Conservation (phyloP, 2,113 vertebrate genomes). For the Chaetodon auriga region DNA sequence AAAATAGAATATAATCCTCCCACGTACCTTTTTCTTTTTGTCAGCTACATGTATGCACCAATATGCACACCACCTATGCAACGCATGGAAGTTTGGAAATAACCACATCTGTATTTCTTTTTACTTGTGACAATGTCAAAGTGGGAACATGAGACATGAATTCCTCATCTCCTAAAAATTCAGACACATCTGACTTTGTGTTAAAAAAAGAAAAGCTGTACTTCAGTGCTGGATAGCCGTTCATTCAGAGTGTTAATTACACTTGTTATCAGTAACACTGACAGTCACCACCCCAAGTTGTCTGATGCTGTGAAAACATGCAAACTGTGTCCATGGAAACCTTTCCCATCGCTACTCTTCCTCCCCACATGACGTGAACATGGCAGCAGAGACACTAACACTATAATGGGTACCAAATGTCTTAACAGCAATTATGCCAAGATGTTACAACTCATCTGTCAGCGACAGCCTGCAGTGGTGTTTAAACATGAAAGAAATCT, state of each 20-base stretch:
- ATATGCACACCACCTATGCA: too few species aligned
- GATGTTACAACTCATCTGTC: background rate
- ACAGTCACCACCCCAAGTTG: background rate
- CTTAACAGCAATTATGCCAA: background rate
- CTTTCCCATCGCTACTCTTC: constrained; percentile 16
- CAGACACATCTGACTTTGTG: too few species aligned
- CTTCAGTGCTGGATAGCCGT: background rate
- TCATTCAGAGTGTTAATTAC: background rate
- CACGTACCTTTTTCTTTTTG: too few species aligned
- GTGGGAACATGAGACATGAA: too few species aligned
- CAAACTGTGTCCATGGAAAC: constrained; percentile 53
- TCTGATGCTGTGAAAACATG: constrained; percentile 38
- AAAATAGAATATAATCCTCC: too few species aligned
- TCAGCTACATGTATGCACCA: too few species aligned
- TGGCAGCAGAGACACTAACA: constrained; percentile 14
- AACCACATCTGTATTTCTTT: too few species aligned
- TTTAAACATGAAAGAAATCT: background rate
- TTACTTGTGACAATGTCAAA: too few species aligned
- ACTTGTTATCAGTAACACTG: constrained; percentile 38
- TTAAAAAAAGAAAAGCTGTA: too few species aligned
- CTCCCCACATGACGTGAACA: constrained; percentile 15
- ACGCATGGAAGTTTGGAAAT: too few species aligned
- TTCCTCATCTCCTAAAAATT: too few species aligned
- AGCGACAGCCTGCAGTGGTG: too few species aligned
- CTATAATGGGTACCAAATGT: background rate